A percentile compares a stretch with the other conserved stretches of the same genome.
These are phyloP conservation scores for Pyrocephalus nanus DNA, from an alignment of 2,797 vertebrate species.

Conservation along the genomic window DNA sequence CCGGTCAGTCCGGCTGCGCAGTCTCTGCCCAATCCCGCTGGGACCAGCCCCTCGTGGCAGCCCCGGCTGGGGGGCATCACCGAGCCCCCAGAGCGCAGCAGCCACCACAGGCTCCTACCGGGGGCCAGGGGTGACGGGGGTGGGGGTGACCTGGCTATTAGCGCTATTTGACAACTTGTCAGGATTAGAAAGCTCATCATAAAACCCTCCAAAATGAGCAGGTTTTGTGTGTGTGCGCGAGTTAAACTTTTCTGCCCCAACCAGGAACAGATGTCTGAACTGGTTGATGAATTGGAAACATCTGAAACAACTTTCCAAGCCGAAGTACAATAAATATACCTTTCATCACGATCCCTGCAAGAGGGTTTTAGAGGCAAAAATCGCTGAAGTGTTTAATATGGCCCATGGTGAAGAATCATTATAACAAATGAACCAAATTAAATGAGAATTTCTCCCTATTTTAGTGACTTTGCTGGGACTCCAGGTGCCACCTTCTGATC, in stretches of 20 bases:
- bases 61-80: rapidly evolving
- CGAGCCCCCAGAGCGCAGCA: rapidly evolving
- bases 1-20: rapidly evolving
- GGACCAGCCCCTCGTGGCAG: neutral
- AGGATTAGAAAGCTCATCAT: slow-evolving; percentile 79
- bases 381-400: slow-evolving; percentile 68
- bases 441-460: slow-evolving; percentile 23
- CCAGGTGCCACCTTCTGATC: slow-evolving; percentile 29
- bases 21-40: neutral
- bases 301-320: slow-evolving; percentile 91
- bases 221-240: slow-evolving; percentile 65
- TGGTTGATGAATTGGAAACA: slow-evolving; percentile 89
- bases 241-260: slow-evolving; percentile 80
- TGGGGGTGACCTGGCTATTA: slow-evolving; percentile 69
- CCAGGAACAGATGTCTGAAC: slow-evolving; percentile 90
- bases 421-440: slow-evolving; percentile 58
- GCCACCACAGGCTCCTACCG: neutral
- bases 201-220: slow-evolving; percentile 82
- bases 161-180: slow-evolving; percentile 79
- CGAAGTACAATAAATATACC: slow-evolving; percentile 89
- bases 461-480: slow-evolving; percentile 18
- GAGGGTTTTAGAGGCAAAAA: slow-evolving; percentile 75
- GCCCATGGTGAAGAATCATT: slow-evolving; percentile 49
- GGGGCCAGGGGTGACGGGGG: neutral
- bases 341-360: slow-evolving; percentile 85